Conservation (phyloP, 2,113 vertebrate genomes). For the Labeo catla region DNA sequence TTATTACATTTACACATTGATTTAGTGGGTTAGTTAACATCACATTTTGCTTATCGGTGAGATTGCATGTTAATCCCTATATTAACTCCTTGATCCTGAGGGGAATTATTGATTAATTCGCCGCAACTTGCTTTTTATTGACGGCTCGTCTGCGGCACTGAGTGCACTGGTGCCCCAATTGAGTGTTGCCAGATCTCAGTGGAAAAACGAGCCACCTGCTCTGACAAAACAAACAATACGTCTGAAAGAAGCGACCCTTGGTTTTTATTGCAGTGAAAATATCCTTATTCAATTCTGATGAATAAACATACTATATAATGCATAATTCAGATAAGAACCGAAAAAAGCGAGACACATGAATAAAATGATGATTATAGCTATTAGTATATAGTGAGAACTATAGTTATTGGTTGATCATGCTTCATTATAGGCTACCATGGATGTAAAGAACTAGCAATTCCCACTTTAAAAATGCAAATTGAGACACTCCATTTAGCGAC, state of each 20-base stretch:
- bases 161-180: not conserved
- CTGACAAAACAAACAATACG: not conserved
- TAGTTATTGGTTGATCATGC: not conserved
- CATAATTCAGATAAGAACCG: not conserved
- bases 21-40: not conserved
- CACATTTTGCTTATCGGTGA: not conserved
- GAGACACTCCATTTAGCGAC: not conserved
- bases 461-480: not conserved
- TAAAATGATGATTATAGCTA: not conserved
- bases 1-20: not conserved
- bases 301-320: not conserved
- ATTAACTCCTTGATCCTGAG: not conserved
- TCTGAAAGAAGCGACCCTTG: not conserved
- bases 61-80: not conserved
- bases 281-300: not conserved
- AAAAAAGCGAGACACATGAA: not conserved
- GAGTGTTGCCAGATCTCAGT: not conserved
- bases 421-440: not conserved
- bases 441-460: not conserved
- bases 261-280: not conserved
- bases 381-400: not conserved
- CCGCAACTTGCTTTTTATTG: not conserved
- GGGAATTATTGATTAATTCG: not conserved
- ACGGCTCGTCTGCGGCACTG: not conserved
- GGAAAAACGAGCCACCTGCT: not conserved